Evolutionary conservation across 1,140 invertebrate species (phyloP).

Genomic region (Whitmania pigra): DNA sequence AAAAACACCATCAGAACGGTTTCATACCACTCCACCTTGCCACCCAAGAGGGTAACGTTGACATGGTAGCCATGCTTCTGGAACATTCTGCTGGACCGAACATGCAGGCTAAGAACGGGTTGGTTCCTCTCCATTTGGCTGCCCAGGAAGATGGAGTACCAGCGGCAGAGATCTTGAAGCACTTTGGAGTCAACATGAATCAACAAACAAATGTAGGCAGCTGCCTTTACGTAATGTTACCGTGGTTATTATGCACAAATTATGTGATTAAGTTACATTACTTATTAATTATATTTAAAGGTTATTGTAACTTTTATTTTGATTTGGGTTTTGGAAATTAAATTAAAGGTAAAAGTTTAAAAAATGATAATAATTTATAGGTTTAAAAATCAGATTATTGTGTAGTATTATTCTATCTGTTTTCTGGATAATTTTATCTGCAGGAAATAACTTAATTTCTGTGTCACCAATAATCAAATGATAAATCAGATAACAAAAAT

Average conservation of each 20-base stretch:
- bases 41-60: conserved; percentile 83
- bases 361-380: too few relatives aligned
- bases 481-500: too few relatives aligned
- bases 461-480: too few relatives aligned
- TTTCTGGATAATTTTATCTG: conserved; percentile 46
- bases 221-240: conserved; percentile 71
- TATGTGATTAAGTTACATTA: conserved; percentile 83
- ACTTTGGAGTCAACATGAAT: conserved; percentile 83
- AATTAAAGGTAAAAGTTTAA: too few relatives aligned
- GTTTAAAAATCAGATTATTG: too few relatives aligned
- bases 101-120: conserved; percentile 56
- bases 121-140: conserved; percentile 90
- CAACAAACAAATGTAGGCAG: conserved; percentile 89
- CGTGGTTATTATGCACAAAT: conserved; percentile 54
- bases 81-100: conserved; percentile 54
- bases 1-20: conserved; percentile 45
- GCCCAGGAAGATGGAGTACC: conserved; percentile 93
- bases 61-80: conserved; percentile 83
- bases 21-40: conserved; percentile 87
- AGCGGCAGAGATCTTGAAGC: conserved; percentile 84
- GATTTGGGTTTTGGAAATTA: too few relatives aligned
- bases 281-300: too few relatives aligned
- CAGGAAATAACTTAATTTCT: conserved; percentile 45
- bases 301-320: too few relatives aligned
- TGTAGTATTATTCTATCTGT: too few relatives aligned